These are phyloP conservation scores for Rotaria socialis DNA, from an alignment of 2,888 invertebrate genomes.

Conservation along the genomic window DNA sequence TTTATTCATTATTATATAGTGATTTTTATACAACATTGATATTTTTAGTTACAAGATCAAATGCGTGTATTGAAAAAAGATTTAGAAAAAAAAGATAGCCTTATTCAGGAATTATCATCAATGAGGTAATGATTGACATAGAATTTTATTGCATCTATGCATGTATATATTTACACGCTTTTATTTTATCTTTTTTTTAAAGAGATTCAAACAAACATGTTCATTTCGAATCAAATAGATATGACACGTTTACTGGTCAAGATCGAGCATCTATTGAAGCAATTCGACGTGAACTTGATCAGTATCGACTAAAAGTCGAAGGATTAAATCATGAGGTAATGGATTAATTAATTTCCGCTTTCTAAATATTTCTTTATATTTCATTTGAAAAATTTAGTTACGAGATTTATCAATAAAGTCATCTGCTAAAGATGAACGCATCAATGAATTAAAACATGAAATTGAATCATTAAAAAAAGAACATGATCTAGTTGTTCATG, in stretches of 20 bases:
- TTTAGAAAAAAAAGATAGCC: constrained; percentile 55
- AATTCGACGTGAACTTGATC: constrained; percentile 31
- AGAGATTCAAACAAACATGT: background rate
- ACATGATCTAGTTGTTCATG: constrained; percentile 52
- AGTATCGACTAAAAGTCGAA: constrained; percentile 36
- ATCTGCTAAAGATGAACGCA: constrained; percentile 54
- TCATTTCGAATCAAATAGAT: constrained; percentile 14
- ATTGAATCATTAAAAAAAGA: constrained; percentile 53
- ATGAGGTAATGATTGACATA: constrained; percentile 45
- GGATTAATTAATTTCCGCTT: background rate
- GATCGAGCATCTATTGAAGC: constrained; percentile 37
- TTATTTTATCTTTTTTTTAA: background rate
- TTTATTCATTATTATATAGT: background rate
- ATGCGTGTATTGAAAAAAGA: constrained; percentile 54
- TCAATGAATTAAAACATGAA: constrained; percentile 53
- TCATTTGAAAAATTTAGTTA: constrained; percentile 49
- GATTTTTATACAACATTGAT: background rate
- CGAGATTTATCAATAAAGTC: constrained; percentile 52
- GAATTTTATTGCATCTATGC: background rate
- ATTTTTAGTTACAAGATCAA: constrained; percentile 53
- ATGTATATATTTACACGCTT: too few relatives aligned
- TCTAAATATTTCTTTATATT: background rate
- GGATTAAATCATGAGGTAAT: constrained; percentile 20
- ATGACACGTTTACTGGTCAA: background rate
- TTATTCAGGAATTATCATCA: constrained; percentile 56